A percentile compares a stretch with the other conserved stretches of the same genome.
phyloP scores from a whole-genome alignment of 2,797 vertebrate genomes.

The Iguana delicatissima region DNA sequence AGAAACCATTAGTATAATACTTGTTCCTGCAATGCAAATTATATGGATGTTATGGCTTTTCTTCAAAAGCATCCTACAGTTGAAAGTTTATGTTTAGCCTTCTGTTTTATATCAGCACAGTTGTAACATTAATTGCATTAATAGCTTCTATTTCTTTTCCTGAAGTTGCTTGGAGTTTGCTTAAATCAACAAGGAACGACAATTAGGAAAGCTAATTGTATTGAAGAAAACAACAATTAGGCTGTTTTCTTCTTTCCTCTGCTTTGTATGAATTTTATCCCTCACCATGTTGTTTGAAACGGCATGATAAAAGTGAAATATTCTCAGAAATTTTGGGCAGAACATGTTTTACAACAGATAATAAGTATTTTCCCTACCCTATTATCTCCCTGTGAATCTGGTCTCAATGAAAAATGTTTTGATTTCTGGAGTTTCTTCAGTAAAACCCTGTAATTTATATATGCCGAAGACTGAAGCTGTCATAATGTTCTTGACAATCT shows the following conservation, averaged over 20 bases:
- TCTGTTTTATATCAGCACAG: conserved; percentile 44
- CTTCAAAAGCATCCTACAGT: conserved; percentile 35
- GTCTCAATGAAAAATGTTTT: conserved; percentile 29
- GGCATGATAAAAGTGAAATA: conserved; percentile 26
- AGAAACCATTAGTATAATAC: conserved; percentile 12
- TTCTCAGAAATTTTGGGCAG: conserved; percentile 26
- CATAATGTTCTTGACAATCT: conserved; percentile 49
- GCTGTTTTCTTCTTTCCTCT: conserved; percentile 39
- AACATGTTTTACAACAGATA: not conserved
- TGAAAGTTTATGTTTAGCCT: conserved; percentile 43
- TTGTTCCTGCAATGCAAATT: conserved; percentile 37
- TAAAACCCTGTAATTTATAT: conserved; percentile 54
- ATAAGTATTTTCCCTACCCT: conserved; percentile 23
- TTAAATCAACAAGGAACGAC: conserved; percentile 56
- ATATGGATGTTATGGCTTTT: conserved; percentile 19
- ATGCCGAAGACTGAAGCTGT: conserved; percentile 33
- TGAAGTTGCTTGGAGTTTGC: conserved; percentile 49
- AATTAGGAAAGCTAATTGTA: conserved; percentile 62
- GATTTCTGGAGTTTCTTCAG: conserved; percentile 50
- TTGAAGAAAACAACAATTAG: conserved; percentile 66
- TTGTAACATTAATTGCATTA: conserved; percentile 57
- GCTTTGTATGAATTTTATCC: conserved; percentile 53
- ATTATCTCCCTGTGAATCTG: conserved; percentile 10
- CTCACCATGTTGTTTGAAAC: conserved; percentile 43
- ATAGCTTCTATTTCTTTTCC: conserved; percentile 53